Percentiles rank a stretch among this genome's conserved stretches.
phyloP scores from a whole-genome alignment of 2,113 vertebrate genomes.

The Sebastes schlegelii region DNA sequence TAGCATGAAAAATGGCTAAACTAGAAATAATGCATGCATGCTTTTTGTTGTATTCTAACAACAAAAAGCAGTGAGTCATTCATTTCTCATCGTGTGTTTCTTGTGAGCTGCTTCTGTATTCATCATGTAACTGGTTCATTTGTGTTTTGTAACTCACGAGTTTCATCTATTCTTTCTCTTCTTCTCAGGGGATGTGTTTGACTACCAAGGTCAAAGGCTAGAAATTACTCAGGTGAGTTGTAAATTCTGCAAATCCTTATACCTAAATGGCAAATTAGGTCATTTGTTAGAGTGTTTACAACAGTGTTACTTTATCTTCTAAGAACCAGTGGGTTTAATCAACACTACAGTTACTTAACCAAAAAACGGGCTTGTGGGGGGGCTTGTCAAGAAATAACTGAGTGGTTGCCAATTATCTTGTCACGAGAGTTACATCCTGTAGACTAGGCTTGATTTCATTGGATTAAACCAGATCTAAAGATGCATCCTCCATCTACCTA shows the following conservation, averaged over 20 bases:
- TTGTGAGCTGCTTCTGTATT: not conserved
- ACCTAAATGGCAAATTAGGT: not conserved
- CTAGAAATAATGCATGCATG: too few species aligned
- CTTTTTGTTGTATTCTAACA: not conserved
- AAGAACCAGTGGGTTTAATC: not conserved
- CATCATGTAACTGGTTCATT: not conserved
- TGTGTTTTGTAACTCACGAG: not conserved
- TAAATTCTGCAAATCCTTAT: not conserved
- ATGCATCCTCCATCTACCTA: not conserved
- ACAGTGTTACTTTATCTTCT: not conserved
- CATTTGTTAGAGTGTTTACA: not conserved
- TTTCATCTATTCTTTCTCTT: constrained; percentile 3
- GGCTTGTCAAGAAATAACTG: not conserved
- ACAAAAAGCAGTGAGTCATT: not conserved
- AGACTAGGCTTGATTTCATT: not conserved
- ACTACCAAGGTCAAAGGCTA: constrained; percentile 81
- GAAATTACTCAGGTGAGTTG: constrained; percentile 88
- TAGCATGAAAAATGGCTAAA: not conserved
- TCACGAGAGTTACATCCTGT: not conserved
- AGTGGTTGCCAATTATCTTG: not conserved
- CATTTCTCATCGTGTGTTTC: not conserved
- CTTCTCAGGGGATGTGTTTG: constrained; percentile 86
- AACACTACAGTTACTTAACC: too few species aligned
- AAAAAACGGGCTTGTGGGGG: not conserved
- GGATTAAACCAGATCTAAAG: not conserved